Conservation (phyloP, 2,888 invertebrate genomes). For the Mythimna albipuncta region DNA sequence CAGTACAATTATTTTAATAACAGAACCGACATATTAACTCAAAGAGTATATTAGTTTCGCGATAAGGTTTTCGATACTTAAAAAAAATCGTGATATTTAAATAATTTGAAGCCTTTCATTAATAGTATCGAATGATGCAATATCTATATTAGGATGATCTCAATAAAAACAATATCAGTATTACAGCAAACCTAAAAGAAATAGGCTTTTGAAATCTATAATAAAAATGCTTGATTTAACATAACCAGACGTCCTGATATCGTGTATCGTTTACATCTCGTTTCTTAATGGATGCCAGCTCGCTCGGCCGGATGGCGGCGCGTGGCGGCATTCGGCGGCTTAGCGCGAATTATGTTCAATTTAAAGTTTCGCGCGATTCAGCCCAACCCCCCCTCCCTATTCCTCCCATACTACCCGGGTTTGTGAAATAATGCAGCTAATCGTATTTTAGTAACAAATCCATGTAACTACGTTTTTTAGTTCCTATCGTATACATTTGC, state of each 20-base stretch:
- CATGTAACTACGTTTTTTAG: constrained; percentile 2
- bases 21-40: no score
- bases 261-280: constrained; percentile 1
- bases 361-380: constrained; percentile 62
- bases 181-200: background rate
- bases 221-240: background rate
- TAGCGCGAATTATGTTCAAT: constrained; percentile 70
- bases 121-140: no score
- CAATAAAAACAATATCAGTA: background rate
- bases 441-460: constrained; percentile 37
- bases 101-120: no score
- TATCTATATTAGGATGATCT: no score
- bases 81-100: background rate
- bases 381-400: background rate
- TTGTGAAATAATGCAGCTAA: constrained; percentile 26
- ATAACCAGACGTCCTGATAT: background rate
- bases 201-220: background rate
- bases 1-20: no score
- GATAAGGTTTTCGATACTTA: background rate
- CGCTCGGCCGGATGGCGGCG: constrained; percentile 14
- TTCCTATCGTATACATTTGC: no score
- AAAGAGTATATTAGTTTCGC: background rate
- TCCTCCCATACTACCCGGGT: constrained; percentile 10
- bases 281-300: background rate
- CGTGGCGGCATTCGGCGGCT: constrained; percentile 50